Evolutionary conservation across 2,797 vertebrate species (phyloP).

Genomic region (Lacerta agilis): DNA sequence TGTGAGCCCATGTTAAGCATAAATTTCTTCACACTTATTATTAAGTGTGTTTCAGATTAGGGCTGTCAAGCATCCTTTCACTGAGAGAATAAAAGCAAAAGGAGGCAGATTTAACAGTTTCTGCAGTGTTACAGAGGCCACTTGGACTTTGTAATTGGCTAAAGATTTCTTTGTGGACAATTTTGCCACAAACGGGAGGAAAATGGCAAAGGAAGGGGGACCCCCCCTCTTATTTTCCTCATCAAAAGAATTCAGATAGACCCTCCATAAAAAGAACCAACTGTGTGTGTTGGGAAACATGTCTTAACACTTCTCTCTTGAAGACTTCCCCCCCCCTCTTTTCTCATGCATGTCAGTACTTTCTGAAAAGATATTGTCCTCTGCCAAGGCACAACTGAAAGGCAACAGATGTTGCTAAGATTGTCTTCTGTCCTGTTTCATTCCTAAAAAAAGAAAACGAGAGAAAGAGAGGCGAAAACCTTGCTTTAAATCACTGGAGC

Average conservation of each 20-base stretch:
- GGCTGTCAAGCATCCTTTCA: constrained; percentile 53
- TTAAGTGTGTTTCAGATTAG: constrained; percentile 61
- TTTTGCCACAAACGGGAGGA: constrained; percentile 53
- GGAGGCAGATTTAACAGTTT: constrained; percentile 58
- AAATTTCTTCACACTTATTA: constrained; percentile 67
- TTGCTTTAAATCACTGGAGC: constrained; percentile 77
- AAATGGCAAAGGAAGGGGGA: background rate
- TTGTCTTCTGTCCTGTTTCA: constrained; percentile 72
- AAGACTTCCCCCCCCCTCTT: constrained; percentile 58
- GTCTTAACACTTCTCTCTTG: constrained; percentile 55
- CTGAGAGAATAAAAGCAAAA: constrained; percentile 59
- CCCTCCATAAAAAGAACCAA: constrained; percentile 61
- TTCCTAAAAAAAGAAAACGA: constrained; percentile 67
- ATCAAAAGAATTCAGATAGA: constrained; percentile 59
- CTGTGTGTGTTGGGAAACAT: constrained; percentile 72
- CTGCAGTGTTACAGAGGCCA: constrained; percentile 51
- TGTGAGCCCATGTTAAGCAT: constrained; percentile 63
- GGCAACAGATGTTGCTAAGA: constrained; percentile 83
- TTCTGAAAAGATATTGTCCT: constrained; percentile 77
- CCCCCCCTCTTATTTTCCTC: constrained; percentile 44
- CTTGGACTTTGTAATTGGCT: constrained; percentile 71
- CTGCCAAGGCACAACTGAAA: constrained; percentile 79
- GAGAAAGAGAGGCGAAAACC: constrained; percentile 60
- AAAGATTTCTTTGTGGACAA: constrained; percentile 67
- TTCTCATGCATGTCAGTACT: constrained; percentile 68